Evolutionary conservation across 2,888 invertebrate species (phyloP).

Genomic region (Sepioteuthis lessoniana): DNA sequence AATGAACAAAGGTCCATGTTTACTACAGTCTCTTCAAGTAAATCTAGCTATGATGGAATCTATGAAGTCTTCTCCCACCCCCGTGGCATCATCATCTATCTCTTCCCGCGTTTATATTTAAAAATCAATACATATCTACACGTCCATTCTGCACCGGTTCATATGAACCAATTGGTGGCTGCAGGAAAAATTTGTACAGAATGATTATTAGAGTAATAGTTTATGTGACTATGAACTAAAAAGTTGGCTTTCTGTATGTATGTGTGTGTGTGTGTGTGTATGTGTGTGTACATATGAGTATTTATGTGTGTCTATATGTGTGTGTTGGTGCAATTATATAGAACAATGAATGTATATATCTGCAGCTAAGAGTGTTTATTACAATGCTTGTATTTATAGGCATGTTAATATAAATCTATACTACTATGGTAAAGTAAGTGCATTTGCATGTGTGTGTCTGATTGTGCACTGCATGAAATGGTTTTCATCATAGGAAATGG

Average conservation of each 20-base stretch:
- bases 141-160: background rate
- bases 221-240: too few relatives aligned
- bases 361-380: too few relatives aligned
- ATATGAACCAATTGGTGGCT: background rate
- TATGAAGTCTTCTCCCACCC: background rate
- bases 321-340: too few relatives aligned
- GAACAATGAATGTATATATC: too few relatives aligned
- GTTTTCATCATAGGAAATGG: too few relatives aligned
- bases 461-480: too few relatives aligned
- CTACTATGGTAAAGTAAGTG: too few relatives aligned
- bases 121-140: conserved; percentile 19
- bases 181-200: background rate
- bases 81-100: background rate
- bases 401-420: too few relatives aligned
- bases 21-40: background rate
- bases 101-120: background rate
- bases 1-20: background rate
- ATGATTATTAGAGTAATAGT: background rate
- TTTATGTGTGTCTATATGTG: too few relatives aligned
- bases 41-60: background rate
- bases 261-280: background rate
- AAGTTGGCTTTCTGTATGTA: background rate
- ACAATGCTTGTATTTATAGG: too few relatives aligned
- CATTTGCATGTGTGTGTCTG: too few relatives aligned
- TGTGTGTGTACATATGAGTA: background rate